Evolutionary conservation across 2,888 invertebrate genomes (phyloP).

Genomic region (Meta bourneti): DNA sequence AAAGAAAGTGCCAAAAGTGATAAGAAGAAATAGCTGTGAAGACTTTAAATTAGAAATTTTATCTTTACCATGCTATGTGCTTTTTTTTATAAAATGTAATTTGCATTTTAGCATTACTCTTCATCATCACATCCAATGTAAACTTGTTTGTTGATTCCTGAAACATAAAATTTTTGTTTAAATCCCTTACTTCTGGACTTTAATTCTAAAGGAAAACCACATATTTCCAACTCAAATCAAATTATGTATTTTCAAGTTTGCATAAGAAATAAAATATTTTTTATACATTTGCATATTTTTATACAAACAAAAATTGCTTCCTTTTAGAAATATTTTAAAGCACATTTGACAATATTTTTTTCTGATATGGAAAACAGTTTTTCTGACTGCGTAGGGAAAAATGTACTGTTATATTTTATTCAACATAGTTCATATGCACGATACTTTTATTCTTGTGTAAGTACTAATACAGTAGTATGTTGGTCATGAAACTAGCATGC

Average conservation of each 20-base stretch:
- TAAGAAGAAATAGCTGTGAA: slow-evolving; percentile 22
- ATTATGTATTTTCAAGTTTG: not conserved
- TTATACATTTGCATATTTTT: not conserved
- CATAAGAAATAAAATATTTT: not conserved
- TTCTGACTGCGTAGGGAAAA: too few species aligned
- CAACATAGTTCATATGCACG: too few species aligned
- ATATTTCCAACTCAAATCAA: not conserved
- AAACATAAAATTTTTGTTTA: not conserved
- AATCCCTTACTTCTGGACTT: not conserved
- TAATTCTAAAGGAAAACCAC: not conserved
- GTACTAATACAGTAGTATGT: too few species aligned
- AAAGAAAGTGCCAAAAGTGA: slow-evolving; percentile 39
- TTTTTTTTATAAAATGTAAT: not conserved
- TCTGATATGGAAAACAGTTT: too few species aligned
- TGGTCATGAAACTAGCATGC: too few species aligned
- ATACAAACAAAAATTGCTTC: not conserved
- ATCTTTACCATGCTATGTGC: slow-evolving; percentile 7
- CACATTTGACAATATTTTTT: too few species aligned
- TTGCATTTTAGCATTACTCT: slow-evolving; percentile 1
- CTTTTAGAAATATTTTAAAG: too few species aligned
- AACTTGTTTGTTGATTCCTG: not conserved
- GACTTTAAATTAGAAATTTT: not conserved
- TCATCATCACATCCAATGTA: not conserved
- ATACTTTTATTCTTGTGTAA: too few species aligned
- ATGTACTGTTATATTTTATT: too few species aligned